A percentile compares a stretch with the other conserved stretches of the same genome.
phyloP scores from a whole-genome alignment of 2,888 invertebrate genomes.

The Ophion slaviceki region DNA sequence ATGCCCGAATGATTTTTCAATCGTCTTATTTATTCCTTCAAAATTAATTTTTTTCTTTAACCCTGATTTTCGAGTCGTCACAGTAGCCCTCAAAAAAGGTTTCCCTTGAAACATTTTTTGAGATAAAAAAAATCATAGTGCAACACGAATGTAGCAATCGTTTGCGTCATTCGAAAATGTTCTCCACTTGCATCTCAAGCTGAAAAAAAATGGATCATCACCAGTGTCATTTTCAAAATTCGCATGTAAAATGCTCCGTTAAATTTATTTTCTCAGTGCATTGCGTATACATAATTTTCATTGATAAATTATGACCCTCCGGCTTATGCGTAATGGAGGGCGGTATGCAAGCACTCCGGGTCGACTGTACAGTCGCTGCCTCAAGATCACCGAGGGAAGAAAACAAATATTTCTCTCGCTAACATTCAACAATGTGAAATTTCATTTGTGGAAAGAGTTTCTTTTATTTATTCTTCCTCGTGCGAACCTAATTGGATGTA shows the following conservation, averaged over 20 bases:
- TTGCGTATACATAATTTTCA: not conserved
- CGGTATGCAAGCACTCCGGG: slow-evolving; percentile 3
- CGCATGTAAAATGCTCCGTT: not conserved
- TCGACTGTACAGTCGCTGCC: not conserved
- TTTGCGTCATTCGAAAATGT: too few relatives aligned
- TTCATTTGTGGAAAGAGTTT: slow-evolving; percentile 20
- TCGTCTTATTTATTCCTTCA: too few relatives aligned
- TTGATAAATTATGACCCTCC: not conserved
- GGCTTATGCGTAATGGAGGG: not conserved
- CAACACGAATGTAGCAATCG: too few relatives aligned
- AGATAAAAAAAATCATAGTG: too few relatives aligned
- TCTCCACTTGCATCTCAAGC: too few relatives aligned
- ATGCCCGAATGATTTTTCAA: too few relatives aligned
- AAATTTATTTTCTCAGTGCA: not conserved
- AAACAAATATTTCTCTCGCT: slow-evolving; percentile 56
- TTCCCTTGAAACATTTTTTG: too few relatives aligned
- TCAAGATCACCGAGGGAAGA: not conserved
- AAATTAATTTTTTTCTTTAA: too few relatives aligned
- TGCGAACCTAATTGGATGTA: slow-evolving; percentile 11
- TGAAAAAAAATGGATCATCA: too few relatives aligned
- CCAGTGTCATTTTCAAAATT: not conserved
- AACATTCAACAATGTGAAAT: slow-evolving; percentile 7
- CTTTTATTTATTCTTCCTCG: not conserved
- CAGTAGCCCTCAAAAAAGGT: too few relatives aligned
- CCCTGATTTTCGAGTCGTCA: too few relatives aligned